These are phyloP conservation scores for Petrocephalus zakoni DNA, from an alignment of 2,113 vertebrate genomes.

Conservation along the genomic window DNA sequence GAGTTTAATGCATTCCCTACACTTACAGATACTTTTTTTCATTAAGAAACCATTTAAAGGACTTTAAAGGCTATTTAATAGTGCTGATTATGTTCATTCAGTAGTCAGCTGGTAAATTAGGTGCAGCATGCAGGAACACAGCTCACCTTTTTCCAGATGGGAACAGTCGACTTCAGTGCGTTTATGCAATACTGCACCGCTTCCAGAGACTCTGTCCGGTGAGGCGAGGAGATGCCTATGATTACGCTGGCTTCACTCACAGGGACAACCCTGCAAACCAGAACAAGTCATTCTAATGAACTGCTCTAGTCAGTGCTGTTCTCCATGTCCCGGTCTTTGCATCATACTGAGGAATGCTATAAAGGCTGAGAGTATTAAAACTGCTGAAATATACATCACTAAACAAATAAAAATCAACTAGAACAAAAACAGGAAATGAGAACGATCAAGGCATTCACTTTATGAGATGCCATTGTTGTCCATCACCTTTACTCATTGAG, in stretches of 20 bases:
- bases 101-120: not conserved
- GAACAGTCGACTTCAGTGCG: slow-evolving; percentile 75
- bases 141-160: slow-evolving; percentile 89
- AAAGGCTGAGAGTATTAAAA: not conserved
- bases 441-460: not conserved
- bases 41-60: not conserved
- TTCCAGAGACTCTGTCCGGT: slow-evolving; percentile 73
- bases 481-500: not conserved
- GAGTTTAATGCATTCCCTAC: not conserved
- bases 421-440: not conserved
- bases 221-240: slow-evolving; percentile 83
- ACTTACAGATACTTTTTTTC: not conserved
- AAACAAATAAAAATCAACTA: not conserved
- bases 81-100: not conserved
- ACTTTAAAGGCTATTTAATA: not conserved
- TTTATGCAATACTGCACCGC: slow-evolving; percentile 75
- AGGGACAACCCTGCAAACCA: slow-evolving; percentile 67
- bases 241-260: slow-evolving; percentile 81
- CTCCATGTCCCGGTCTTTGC: not conserved
- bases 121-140: not conserved
- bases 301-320: slow-evolving; percentile 20
- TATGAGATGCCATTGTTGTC: not conserved
- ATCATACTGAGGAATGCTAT: not conserved
- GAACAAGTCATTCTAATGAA: slow-evolving; percentile 23
- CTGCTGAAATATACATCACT: not conserved